These are phyloP conservation scores for Willowsia nigromaculata DNA, from an alignment of 2,888 invertebrate genomes.

Conservation along the genomic window DNA sequence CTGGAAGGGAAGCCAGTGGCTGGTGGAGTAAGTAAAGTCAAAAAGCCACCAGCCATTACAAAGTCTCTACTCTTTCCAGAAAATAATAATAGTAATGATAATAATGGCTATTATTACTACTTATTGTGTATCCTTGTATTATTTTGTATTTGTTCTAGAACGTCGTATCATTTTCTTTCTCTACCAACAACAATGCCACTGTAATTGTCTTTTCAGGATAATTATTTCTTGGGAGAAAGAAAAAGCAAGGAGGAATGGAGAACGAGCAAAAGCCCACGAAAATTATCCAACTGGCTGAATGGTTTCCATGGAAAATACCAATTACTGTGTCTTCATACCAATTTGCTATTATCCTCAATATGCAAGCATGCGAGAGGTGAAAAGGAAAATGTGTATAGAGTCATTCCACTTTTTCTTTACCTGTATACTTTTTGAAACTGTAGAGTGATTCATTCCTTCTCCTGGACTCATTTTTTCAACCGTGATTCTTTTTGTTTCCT, in stretches of 20 bases:
- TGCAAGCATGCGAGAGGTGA: no score
- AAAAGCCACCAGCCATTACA: neutral
- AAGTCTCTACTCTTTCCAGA: neutral
- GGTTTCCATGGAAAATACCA: constrained; percentile 4
- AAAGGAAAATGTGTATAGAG: no score
- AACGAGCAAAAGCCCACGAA: neutral
- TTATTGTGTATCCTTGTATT: neutral
- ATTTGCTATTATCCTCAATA: neutral
- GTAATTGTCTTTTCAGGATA: constrained; percentile 16
- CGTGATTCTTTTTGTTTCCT: no score
- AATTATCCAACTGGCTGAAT: neutral
- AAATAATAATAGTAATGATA: constrained; percentile 17
- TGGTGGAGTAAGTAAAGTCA: neutral
- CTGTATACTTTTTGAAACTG: no score
- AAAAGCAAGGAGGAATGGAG: neutral
- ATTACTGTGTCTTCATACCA: neutral
- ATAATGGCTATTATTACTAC: neutral
- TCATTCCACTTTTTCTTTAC: no score
- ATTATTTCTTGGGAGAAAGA: neutral
- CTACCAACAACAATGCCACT: constrained; percentile 9
- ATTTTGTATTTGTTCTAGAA: no score
- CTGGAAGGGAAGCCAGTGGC: neutral
- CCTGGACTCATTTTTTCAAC: no score
- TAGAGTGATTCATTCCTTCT: no score
- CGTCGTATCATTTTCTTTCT: neutral